Conservation (phyloP, 2,113 vertebrate genomes). For the Glaucomys volans region DNA sequence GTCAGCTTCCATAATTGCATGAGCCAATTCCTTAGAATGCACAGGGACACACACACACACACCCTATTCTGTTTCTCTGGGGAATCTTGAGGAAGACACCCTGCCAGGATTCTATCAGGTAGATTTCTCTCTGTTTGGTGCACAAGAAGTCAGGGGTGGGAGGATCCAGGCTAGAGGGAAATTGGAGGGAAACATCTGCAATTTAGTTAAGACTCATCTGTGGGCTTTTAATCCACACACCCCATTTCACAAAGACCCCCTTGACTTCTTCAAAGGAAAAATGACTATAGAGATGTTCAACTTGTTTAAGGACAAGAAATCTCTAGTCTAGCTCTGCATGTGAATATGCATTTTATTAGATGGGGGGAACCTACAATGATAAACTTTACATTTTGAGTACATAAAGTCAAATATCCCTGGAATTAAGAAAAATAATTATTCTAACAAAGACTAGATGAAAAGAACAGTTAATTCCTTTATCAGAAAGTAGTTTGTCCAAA, state of each 20-base stretch:
- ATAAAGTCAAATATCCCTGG: neutral
- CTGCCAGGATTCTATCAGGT: neutral
- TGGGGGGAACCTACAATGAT: neutral
- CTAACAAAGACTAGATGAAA: neutral
- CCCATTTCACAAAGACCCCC: neutral
- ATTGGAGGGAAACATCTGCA: neutral
- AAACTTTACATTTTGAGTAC: neutral
- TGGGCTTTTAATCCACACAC: neutral
- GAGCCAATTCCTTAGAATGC: neutral
- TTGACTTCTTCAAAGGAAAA: neutral
- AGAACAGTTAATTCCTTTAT: constrained; percentile 1
- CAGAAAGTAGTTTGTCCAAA: constrained; percentile 13
- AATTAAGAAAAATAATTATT: neutral
- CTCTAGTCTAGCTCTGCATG: neutral
- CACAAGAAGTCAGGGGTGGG: neutral
- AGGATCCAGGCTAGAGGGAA: accelerated
- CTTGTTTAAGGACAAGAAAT: neutral
- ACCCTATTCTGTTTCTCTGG: neutral
- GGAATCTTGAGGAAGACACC: neutral
- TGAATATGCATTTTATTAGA: neutral
- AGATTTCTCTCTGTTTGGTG: neutral
- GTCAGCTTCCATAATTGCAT: neutral
- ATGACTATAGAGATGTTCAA: neutral
- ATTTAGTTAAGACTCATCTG: neutral
- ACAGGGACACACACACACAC: neutral